Evolutionary conservation across 2,888 invertebrate species (phyloP), one percentile per base, ranked within the genome.

Genomic region (Lapara coniferarum): DNA sequence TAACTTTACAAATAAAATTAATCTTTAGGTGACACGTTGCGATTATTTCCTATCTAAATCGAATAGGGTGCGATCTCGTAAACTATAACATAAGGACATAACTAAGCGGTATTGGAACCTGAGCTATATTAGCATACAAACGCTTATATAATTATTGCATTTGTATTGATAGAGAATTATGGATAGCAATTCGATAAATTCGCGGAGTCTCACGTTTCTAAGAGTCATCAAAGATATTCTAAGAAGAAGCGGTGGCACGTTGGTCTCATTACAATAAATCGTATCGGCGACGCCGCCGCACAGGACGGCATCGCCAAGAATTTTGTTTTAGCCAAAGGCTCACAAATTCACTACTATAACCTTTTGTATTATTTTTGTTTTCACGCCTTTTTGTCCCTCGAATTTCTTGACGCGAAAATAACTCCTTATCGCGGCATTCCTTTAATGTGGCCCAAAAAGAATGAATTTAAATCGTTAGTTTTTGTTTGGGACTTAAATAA

Each of bases 281-380:
- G 85, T 83, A 74, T 81, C 83, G 84, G 83, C 84, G 89, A 88
- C 89, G 85, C 85, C 87, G 91, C 94, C 95, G 92, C 95, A 95
- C 95, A 95, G 90, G 94, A 91, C 87, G 93, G 91, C 90, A 87
- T 85, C 90, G 92, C 91, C 71, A 91, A 89, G 92, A 93, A 93
- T 93, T 93, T 85, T 92, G 93, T 93, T 93, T 91, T 91, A 91
- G 86, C 88, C 92, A 89, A 92, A 92, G 92, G 90, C 90, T 93
- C 93, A 93, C 93, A 93, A 93, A 93, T 93, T 93, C 93, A 92
- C 90, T 86, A 91, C 90, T 91, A 91, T 86, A 88, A 87, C 85
- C 83, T 93, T 93, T 93, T 93, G 90, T 91, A 87, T 91, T 92
- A 91, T 93, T 93, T 93, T 90, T 84, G 90, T 92, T 93, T 93